Evolutionary conservation across 2,113 vertebrate species (phyloP).

Genomic region (Tachycineta bicolor): DNA sequence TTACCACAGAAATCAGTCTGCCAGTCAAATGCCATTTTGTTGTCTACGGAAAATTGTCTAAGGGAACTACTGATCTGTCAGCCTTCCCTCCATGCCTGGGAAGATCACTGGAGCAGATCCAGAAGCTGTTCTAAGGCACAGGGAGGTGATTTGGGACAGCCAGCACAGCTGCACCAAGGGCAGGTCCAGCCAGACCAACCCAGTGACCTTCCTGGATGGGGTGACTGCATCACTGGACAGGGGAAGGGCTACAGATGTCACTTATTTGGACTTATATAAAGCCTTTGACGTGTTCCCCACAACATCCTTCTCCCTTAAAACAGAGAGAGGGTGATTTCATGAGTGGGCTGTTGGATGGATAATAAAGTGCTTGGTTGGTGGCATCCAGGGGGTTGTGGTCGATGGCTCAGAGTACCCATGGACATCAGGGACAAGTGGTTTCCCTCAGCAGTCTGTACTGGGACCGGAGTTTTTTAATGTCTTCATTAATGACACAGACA

Average conservation of each 20-base stretch:
- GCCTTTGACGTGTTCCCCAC: neutral
- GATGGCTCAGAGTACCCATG: fast-evolving
- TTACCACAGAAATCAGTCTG: neutral
- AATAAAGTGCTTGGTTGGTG: neutral
- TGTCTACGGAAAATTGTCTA: neutral
- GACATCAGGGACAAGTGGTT: neutral
- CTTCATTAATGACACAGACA: neutral
- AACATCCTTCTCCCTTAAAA: neutral
- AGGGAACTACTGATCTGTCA: neutral
- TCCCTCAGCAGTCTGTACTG: fast-evolving
- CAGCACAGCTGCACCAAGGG: neutral
- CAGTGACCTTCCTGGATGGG: neutral
- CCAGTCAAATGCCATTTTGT: neutral
- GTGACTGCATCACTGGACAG: fast-evolving
- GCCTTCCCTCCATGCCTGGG: neutral
- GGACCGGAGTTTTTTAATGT: neutral
- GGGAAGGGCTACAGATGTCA: neutral
- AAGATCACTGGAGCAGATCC: neutral
- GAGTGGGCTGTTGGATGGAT: no score
- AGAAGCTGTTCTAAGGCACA: neutral
- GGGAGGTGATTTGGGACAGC: neutral
- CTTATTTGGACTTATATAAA: neutral
- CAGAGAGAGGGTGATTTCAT: neutral
- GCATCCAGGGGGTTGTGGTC: neutral
- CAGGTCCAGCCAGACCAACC: neutral